These are phyloP conservation scores for Drosophila fulvimacula DNA, from an alignment of 2,888 invertebrate species.

Conservation along the genomic window DNA sequence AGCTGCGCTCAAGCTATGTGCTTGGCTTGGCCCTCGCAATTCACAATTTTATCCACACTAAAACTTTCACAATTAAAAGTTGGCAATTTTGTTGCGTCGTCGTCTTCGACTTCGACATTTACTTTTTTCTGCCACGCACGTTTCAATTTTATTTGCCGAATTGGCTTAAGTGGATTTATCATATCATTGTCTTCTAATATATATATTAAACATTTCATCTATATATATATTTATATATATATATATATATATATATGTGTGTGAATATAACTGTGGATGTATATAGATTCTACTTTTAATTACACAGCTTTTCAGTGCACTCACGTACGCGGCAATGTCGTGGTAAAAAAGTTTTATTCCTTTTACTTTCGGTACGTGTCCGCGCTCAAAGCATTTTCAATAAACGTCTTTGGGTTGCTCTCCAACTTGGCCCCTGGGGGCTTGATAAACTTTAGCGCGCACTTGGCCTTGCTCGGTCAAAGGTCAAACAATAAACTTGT, in stretches of 20 bases:
- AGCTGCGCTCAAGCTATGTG: constrained; percentile 15
- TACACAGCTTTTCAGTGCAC: constrained; percentile 67
- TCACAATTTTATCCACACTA: constrained; percentile 14
- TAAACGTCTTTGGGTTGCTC: constrained; percentile 49
- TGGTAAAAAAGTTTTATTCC: constrained; percentile 58
- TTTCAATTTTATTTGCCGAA: constrained; percentile 62
- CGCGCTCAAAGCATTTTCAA: constrained; percentile 73
- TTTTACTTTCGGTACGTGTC: constrained; percentile 65
- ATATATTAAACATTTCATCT: constrained; percentile 22
- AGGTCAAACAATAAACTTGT: constrained; percentile 41
- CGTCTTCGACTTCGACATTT: constrained; percentile 26
- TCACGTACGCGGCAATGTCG: constrained; percentile 61
- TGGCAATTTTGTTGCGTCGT: constrained; percentile 56
- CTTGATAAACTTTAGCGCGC: constrained; percentile 71
- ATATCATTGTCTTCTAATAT: constrained; percentile 57
- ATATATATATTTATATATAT: constrained; percentile 9
- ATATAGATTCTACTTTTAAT: constrained; percentile 62
- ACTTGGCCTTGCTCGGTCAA: constrained; percentile 66
- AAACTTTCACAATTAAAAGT: constrained; percentile 79
- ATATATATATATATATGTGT: not conserved
- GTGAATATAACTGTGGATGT: too few species aligned
- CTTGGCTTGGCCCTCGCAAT: constrained; percentile 33
- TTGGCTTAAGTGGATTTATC: constrained; percentile 79
- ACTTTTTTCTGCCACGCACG: constrained; percentile 43
- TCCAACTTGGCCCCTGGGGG: constrained; percentile 30